Evolutionary conservation across 2,797 vertebrate species (phyloP).

Genomic region (Sebastes variabilis): DNA sequence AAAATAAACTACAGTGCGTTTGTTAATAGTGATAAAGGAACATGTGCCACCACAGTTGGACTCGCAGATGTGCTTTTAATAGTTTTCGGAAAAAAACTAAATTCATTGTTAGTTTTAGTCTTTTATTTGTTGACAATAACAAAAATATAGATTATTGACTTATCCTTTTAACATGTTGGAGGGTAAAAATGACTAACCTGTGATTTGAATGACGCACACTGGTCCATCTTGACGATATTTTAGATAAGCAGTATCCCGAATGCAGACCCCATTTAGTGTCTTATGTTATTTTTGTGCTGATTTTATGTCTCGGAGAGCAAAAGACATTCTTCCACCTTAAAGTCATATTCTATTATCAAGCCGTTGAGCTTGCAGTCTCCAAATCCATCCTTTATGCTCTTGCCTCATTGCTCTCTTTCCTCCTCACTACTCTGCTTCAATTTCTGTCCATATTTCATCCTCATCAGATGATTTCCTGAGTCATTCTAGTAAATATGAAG

Average conservation of each 20-base stretch:
- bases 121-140: background rate
- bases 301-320: background rate
- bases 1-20: background rate
- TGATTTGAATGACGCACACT: background rate
- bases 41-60: background rate
- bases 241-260: background rate
- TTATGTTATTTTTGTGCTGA: background rate
- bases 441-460: slow-evolving; percentile 50
- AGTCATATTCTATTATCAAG: slow-evolving; percentile 4
- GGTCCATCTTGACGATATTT: background rate
- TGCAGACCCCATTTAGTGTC: slow-evolving; percentile 3
- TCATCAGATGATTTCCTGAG: slow-evolving; percentile 45
- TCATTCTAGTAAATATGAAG: slow-evolving; percentile 60
- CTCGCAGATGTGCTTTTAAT: background rate
- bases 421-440: slow-evolving; percentile 22
- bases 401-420: background rate
- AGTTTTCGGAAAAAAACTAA: background rate
- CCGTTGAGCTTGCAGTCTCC: background rate
- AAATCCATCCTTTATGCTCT: slow-evolving; percentile 15
- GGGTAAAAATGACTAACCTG: background rate
- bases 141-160: background rate
- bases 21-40: background rate
- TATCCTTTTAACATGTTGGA: background rate
- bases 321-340: background rate
- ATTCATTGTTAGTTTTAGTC: background rate